phyloP scores from a whole-genome alignment of 2,797 vertebrate species.

The Cossypha niveicapilla region DNA sequence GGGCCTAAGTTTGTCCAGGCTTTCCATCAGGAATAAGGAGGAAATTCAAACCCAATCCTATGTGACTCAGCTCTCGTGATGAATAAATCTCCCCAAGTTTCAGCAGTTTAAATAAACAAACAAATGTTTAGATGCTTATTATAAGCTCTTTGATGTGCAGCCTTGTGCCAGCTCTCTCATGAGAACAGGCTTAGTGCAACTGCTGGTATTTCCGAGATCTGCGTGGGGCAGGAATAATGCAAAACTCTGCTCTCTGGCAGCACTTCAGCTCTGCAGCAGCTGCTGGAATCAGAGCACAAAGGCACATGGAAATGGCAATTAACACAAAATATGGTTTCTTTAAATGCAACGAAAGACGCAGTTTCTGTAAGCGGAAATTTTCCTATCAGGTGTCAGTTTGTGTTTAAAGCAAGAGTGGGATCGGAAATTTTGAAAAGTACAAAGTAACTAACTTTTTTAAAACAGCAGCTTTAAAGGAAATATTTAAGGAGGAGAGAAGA shows the following conservation, averaged over 20 bases:
- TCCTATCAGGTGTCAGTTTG: neutral
- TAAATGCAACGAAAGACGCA: neutral
- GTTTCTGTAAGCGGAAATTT: neutral
- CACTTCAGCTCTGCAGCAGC: slow-evolving; percentile 11
- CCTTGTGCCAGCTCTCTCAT: slow-evolving; percentile 32
- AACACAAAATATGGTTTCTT: neutral
- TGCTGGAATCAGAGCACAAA: neutral
- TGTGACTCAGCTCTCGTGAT: slow-evolving; percentile 8
- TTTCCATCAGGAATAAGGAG: neutral
- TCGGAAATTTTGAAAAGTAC: neutral
- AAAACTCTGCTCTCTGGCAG: slow-evolving; percentile 32
- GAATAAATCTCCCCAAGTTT: neutral
- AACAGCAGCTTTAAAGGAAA: neutral
- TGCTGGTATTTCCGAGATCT: slow-evolving; percentile 22
- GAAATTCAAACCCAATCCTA: neutral
- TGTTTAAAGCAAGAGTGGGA: neutral
- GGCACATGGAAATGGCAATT: neutral
- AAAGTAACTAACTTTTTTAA: neutral
- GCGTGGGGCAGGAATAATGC: neutral
- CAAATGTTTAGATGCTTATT: slow-evolving; percentile 57
- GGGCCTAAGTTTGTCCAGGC: neutral
- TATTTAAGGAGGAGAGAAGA: neutral
- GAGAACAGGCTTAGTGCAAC: slow-evolving; percentile 43
- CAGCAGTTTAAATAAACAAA: slow-evolving; percentile 55
- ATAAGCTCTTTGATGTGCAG: slow-evolving; percentile 49